These are phyloP conservation scores for Tympanuchus pallidicinctus DNA, from an alignment of 2,113 vertebrate genomes.

Conservation along the genomic window DNA sequence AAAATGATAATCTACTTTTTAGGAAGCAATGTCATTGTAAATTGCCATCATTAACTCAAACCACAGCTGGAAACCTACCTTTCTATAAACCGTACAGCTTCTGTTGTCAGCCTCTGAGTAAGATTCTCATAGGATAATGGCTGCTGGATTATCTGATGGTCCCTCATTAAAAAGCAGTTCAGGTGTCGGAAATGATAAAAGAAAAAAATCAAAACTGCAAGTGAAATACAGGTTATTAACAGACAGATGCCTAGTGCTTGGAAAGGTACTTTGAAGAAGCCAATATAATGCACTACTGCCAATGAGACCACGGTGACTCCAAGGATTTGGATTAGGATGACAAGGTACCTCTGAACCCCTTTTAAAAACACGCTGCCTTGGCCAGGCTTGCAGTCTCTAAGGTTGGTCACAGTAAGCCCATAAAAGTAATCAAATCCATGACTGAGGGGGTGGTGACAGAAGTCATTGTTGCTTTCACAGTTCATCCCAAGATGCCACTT, in stretches of 20 bases:
- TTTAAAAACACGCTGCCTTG: constrained; percentile 79
- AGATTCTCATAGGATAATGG: constrained; percentile 82
- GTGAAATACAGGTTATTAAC: neutral
- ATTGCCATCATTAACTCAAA: neutral
- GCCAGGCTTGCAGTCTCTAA: constrained; percentile 86
- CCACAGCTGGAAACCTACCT: constrained; percentile 73
- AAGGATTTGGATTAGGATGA: constrained; percentile 35
- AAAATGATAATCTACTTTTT: neutral
- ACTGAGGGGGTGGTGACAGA: constrained; percentile 88
- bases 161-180: constrained; percentile 89
- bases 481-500: constrained; percentile 93
- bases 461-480: constrained; percentile 83
- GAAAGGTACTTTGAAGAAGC: constrained; percentile 50
- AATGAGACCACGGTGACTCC: constrained; percentile 50
- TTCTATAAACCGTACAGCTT: constrained; percentile 81
- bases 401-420: constrained; percentile 83
- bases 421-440: constrained; percentile 91
- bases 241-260: constrained; percentile 16
- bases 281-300: constrained; percentile 20
- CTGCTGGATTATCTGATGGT: constrained; percentile 82
- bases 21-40: accelerated
- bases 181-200: constrained; percentile 76
- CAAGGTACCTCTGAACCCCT: neutral
- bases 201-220: constrained; percentile 50
- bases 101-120: constrained; percentile 83